Base-by-base conservation (phyloP, 1,140 invertebrate genomes). In the Theocolax elegans region DNA sequence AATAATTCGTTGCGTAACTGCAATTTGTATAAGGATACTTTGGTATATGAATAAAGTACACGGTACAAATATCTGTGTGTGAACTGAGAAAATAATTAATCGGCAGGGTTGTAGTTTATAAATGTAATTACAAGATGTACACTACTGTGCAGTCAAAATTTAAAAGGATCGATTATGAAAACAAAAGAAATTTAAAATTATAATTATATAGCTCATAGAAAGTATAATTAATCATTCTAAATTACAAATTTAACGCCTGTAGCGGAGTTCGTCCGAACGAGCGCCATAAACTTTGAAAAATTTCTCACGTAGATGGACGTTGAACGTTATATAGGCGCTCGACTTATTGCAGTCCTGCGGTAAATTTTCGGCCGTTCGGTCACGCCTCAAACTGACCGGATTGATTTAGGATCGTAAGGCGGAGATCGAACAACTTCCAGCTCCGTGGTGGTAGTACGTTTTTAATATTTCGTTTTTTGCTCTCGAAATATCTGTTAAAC, bases 231-330 rank as follows among this genome's bases (percentile, higher is more conserved):
- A 56, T 66, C 64, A 66, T 56, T 17, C 17, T 56, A 56, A 66
- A 66, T 66, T 46, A 58, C 53, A 51, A 66, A 56, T 66, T 66
- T 66, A 66, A 56, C 64, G 64, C 64, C 53, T 56, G 23, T 66
- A 56, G 53, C 64, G 53, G 19, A 19, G 38, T 29, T 56, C 40
- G 51, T 21, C 25, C 40, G 59, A 49, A 25, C 42, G 8, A 27
- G 58, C 19, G 21, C n/a, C 48, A 29, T 53, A 65, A 65, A 65
- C 15, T 42, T 40, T 40, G 51, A 66, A 46, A 46, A 66, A 56
- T 56, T n/a, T 66, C 27, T 35, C 51, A 56, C 29, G 40, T 44
- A 23, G 23, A 64, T 44, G 38, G 21, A 40, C 46, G n/a, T 56
- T 35, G 54, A 23, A 42, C 25, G 25, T 10, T 49, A 31, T n/a